Percentiles rank a stretch among this genome's conserved stretches.
Conservation (phyloP, 2,113 vertebrate species). For the Axis porcinus region DNA sequence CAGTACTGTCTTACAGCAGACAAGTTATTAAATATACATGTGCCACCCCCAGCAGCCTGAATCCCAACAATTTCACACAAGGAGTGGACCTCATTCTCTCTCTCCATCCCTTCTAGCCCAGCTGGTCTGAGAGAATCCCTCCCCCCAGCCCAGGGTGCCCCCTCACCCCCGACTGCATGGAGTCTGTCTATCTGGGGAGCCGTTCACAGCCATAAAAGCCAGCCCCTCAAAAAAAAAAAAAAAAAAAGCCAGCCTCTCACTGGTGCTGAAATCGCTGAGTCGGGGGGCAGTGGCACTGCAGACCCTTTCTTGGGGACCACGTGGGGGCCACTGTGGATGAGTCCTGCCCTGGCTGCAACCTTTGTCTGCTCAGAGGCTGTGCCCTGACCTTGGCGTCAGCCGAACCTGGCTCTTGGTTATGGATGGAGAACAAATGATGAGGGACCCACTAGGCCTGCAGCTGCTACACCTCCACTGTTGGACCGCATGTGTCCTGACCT, state of each 20-base stretch:
- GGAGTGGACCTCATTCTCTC: rapidly evolving
- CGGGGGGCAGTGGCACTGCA: rapidly evolving
- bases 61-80: not conserved
- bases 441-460: not conserved
- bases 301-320: rapidly evolving
- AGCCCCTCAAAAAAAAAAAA: no score
- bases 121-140: not conserved
- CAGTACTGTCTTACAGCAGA: not conserved
- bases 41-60: rapidly evolving
- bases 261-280: not conserved
- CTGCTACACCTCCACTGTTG: not conserved
- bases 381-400: not conserved
- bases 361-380: not conserved
- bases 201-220: rapidly evolving
- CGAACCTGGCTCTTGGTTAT: rapidly evolving
- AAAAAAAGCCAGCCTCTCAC: not conserved
- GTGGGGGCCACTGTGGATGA: not conserved
- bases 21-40: rapidly evolving
- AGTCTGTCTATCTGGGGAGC: not conserved
- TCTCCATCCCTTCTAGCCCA: not conserved
- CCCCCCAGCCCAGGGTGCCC: not conserved
- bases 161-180: not conserved
- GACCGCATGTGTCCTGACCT: not conserved
- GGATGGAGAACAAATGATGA: not conserved
- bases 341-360: not conserved